A percentile compares a stretch with the other conserved stretches of the same genome.
Conservation (phyloP, 2,797 vertebrate species). For the Cheirogaleus major region DNA sequence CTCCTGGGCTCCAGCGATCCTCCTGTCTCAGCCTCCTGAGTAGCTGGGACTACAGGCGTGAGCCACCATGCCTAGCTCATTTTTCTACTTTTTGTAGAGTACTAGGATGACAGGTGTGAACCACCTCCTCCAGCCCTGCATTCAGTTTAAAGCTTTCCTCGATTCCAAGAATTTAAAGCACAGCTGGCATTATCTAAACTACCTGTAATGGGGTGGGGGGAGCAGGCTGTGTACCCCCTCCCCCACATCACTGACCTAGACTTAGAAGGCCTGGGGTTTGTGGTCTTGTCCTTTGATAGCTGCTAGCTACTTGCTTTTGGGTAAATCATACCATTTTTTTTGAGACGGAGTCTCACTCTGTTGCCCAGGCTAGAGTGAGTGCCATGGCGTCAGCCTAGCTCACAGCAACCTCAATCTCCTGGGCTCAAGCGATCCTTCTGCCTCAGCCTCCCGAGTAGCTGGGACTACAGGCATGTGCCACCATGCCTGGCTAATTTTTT, state of each 20-base stretch:
- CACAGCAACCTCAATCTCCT: no score
- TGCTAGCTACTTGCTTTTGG: not conserved
- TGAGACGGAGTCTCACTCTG: no score
- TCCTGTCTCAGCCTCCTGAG: no score
- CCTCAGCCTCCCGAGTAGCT: no score
- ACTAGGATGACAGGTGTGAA: not conserved
- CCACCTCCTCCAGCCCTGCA: not conserved
- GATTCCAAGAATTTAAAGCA: not conserved
- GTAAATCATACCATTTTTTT: not conserved
- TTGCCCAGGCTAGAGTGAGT: no score
- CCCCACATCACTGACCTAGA: not conserved
- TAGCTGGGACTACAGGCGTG: not conserved
- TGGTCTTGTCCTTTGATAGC: not conserved
- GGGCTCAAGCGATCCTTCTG: no score
- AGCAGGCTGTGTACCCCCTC: not conserved
- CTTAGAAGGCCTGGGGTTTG: not conserved
- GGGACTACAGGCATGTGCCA: no score
- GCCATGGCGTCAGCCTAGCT: no score
- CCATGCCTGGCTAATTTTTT: no score
- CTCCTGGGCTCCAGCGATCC: not conserved
- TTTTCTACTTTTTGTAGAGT: not conserved
- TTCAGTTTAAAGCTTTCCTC: not conserved
- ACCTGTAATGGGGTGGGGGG: not conserved
- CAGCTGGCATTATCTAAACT: not conserved
- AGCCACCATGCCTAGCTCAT: not conserved